Base-by-base conservation (phyloP, 2,888 invertebrate species). In the Pocota personata region DNA sequence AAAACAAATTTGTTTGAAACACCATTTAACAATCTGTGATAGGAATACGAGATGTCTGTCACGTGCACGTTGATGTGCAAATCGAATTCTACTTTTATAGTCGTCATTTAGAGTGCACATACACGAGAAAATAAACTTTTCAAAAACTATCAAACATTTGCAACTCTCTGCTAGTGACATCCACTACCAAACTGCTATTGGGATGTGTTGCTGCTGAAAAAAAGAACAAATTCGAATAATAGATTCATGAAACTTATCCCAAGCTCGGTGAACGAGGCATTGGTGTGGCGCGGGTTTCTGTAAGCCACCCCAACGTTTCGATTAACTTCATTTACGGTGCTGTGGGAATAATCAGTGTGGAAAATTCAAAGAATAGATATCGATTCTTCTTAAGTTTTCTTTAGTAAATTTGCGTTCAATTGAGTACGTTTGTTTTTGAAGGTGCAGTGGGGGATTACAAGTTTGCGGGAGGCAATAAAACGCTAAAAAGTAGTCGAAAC, bases 281-380 rank as follows among this genome's bases (percentile, higher is more conserved):
- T 14, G 27, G 12, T 21, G 1, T 37, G 3, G 43, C 12, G 19
- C 12, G 24, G 16, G 21, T 1, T 14, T 14, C 32, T 58, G 72
- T 24, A 24, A n/a, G n/a, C 5, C 52, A 32, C 30, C 14, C 50
- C 46, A 46, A 52, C 67, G 35, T 75, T 64, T 62, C 73, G 83
- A 84, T 84, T 84, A 73, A 84, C 73, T 84, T 84, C 79, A 75
- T 84, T 79, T 83, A 79, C 73, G 62, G 73, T 67, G 72, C 72
- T 48, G 62, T 40, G 62, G 62, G 48, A 60, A 62, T 67, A 62
- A 67, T 73, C 73, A 64, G 82, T 48, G 62, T 48, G 55, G 62
- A 75, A 79, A 58, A 73, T 72, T 73, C 83, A 73, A 62, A 43
- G 67, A 77, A 71, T 71, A 40, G 77, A 69, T 69, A 84, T 84